phyloP scores from a whole-genome alignment of 1,140 invertebrate genomes.

The Nymphalis io region DNA sequence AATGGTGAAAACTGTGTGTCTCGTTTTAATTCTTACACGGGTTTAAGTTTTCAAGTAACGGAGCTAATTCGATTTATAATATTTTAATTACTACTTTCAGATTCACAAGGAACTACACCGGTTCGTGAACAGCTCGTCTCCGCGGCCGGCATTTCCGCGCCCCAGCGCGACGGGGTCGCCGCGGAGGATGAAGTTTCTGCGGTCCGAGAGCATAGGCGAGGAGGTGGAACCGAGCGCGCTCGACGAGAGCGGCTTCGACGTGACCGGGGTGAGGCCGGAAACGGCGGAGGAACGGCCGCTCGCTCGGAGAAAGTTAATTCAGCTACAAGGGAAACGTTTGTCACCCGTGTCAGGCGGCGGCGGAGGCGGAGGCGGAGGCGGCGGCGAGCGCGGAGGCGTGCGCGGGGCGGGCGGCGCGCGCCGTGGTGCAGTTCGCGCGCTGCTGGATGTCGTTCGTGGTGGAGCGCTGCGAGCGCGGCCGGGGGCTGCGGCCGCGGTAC shows the following conservation, averaged over 20 bases:
- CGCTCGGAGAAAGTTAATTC: too few species aligned
- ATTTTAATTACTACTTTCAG: slow-evolving; percentile 64
- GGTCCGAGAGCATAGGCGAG: slow-evolving; percentile 67
- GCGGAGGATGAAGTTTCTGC: slow-evolving; percentile 43
- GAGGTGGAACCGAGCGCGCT: slow-evolving; percentile 48
- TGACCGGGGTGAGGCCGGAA: slow-evolving; percentile 35
- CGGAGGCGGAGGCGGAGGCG: slow-evolving; percentile 17
- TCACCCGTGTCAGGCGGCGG: background rate
- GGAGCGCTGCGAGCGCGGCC: slow-evolving; percentile 89
- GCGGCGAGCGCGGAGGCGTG: slow-evolving; percentile 46
- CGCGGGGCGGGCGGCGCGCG: slow-evolving; percentile 53
- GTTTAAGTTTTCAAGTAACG: too few species aligned
- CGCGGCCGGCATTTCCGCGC: slow-evolving; percentile 11
- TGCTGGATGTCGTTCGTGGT: slow-evolving; percentile 94
- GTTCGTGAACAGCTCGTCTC: slow-evolving; percentile 68
- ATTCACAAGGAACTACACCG: slow-evolving; percentile 91
- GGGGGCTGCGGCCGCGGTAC: slow-evolving; percentile 87
- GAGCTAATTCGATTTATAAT: background rate
- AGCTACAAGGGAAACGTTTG: too few species aligned
- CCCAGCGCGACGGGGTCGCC: slow-evolving; percentile 30
- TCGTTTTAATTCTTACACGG: too few species aligned
- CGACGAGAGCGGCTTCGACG: slow-evolving; percentile 27
- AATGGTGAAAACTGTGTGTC: too few species aligned
- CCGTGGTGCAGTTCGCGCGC: slow-evolving; percentile 86
- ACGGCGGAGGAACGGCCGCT: too few species aligned